Percentiles rank a stretch among this genome's conserved stretches.
Evolutionary conservation across 2,113 vertebrate species (phyloP).

Genomic region (Butorides virescens): DNA sequence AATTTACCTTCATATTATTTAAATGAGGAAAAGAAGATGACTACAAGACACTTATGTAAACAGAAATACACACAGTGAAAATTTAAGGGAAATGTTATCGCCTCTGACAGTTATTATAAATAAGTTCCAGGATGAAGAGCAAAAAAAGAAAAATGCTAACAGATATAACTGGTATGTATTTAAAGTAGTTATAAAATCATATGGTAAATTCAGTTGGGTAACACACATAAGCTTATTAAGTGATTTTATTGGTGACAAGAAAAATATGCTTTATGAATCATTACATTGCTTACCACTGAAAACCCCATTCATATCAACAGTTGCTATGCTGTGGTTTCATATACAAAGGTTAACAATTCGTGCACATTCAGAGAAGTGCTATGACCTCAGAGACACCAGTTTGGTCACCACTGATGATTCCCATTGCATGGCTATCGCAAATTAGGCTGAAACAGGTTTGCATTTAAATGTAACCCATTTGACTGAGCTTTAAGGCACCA

Average conservation of each 20-base stretch:
- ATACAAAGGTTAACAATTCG: not conserved
- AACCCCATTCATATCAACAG: not conserved
- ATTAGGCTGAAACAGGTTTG: not conserved
- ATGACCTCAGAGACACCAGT: not conserved
- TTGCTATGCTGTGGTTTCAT: not conserved
- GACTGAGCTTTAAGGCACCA: not conserved
- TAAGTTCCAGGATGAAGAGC: not conserved
- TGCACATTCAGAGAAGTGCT: not conserved
- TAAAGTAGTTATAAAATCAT: not conserved
- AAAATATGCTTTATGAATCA: constrained; percentile 47
- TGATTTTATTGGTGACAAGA: not conserved
- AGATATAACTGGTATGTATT: not conserved
- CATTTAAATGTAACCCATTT: not conserved
- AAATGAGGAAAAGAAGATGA: not conserved
- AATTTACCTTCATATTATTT: not conserved
- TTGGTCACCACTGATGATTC: not conserved
- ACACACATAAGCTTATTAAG: not conserved
- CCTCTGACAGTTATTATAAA: not conserved
- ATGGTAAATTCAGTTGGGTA: not conserved
- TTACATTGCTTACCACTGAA: not conserved
- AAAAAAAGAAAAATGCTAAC: not conserved
- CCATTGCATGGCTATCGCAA: not conserved
- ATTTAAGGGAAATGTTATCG: not conserved
- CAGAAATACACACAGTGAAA: not conserved
- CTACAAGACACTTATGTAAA: not conserved